Base-by-base conservation (phyloP, 2,113 vertebrate genomes). In the Pluvianellus socialis region DNA sequence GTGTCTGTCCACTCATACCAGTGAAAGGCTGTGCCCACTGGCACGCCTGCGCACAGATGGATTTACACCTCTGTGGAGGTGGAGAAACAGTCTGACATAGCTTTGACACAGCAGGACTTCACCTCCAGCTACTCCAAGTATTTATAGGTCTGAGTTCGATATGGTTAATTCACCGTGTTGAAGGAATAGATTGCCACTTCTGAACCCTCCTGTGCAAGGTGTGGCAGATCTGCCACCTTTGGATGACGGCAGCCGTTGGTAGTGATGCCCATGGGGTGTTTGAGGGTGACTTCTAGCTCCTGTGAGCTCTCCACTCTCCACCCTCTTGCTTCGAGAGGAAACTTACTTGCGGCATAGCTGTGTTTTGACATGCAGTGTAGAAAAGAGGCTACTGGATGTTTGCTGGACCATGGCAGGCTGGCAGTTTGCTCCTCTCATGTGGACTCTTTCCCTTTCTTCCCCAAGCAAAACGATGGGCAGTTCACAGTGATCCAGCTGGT, bases 401-500 rank as follows among this genome's bases (percentile, higher is more conserved):
- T 35, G 21, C 27, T 33, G 14, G 35, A 32, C 35, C 42, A 3
- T 13, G 2, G 20, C 0, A 2, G 66, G 20, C 82, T 32, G 52
- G 18, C 35, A 18, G 7, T 59, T 15, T 19, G 6, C 71, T 59
- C 22, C 21, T 71, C 44, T 85, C 17, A 92, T 1, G 4, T n/a
- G 58, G 38, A 3, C 24, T 71, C 28, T 18, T 33, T 44, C 18
- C 26, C 23, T 91, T 63, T 79, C 73, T 96, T 59, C 72, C 86
- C 76, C 47, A 86, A 99, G 99, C 99, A 99, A 99, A 99, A 99
- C 0, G 99, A 99, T 0, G 99, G 99, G 49, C 99, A 99, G 97
- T 99, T 99, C 95, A 99, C 99, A 0, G 99, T 99, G 93, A 99
- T 99, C 98, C 99, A 99, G 98, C 98, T 99, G 96, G 99, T 99